Evolutionary conservation across 1,140 invertebrate species (phyloP), one percentile per base, ranked within the genome.

Genomic region (Philopotamus ludificatus): DNA sequence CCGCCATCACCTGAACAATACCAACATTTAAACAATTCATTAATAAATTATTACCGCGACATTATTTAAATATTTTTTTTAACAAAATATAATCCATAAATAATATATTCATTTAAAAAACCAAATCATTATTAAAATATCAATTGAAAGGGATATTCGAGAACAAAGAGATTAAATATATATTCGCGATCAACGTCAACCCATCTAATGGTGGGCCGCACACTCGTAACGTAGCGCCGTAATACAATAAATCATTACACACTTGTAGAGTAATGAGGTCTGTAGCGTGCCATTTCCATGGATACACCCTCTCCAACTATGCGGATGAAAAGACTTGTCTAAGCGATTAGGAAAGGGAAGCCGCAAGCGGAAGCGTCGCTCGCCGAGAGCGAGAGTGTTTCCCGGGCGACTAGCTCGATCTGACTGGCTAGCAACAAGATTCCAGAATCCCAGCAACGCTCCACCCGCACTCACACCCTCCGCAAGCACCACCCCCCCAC

Each of bases 1-100:
- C 77, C 75, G n/a, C 76, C 77, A 63, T 81, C 79, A 70, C 78
- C 79, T 81, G 74, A 42, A 51, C 9, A 51, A 39, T n/a, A n/a
- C n/a, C n/a, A n/a, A n/a, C n/a, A n/a, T n/a, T n/a, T n/a, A n/a
- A n/a, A n/a, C n/a, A n/a, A n/a, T n/a, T n/a, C n/a, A n/a, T n/a
- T n/a, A n/a, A n/a, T n/a, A n/a, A n/a, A n/a, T n/a, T n/a, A n/a
- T n/a, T n/a, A n/a, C n/a, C n/a, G n/a, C n/a, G n/a, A n/a, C n/a
- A n/a, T n/a, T n/a, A n/a, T n/a, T n/a, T n/a, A n/a, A n/a, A n/a
- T n/a, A n/a, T n/a, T n/a, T n/a, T n/a, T n/a, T n/a, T n/a, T n/a
- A n/a, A n/a, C n/a, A n/a, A n/a, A n/a, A n/a, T n/a, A n/a, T n/a
- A n/a, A n/a, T n/a, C n/a, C n/a, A n/a, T n/a, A n/a, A n/a, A n/a